Percentiles rank a stretch among this genome's conserved stretches.
These are phyloP conservation scores for Atlantisia rogersi DNA, from an alignment of 2,113 vertebrate genomes.

Conservation along the genomic window DNA sequence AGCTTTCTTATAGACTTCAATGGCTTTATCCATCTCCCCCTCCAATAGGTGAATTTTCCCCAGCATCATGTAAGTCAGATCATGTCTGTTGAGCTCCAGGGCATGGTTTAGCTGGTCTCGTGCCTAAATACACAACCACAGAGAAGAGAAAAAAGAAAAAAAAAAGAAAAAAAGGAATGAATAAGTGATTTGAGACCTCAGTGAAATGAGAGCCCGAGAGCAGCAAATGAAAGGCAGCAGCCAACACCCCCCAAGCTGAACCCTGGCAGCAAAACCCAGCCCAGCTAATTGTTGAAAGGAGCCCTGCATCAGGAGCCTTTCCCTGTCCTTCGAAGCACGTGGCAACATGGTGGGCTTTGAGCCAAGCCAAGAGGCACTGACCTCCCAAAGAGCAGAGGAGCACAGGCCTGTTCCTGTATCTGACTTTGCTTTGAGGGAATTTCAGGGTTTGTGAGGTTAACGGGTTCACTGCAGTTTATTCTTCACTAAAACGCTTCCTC, in stretches of 20 bases:
- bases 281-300: background rate
- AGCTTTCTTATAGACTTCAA: constrained; percentile 90
- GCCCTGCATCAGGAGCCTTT: background rate
- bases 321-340: too few relatives aligned
- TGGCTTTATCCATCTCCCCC: constrained; percentile 86
- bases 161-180: background rate
- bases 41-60: constrained; percentile 90
- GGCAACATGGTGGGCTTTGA: accelerated
- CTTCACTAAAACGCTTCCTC: background rate
- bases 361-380: background rate
- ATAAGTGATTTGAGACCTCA: background rate
- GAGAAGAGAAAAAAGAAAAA: background rate
- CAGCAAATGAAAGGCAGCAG: background rate
- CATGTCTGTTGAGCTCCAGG: constrained; percentile 89
- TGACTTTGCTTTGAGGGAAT: background rate
- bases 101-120: constrained; percentile 89
- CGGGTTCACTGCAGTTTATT: background rate
- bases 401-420: background rate
- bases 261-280: background rate
- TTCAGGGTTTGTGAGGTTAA: background rate
- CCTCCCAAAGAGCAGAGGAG: background rate
- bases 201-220: background rate
- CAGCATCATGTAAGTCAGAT: constrained; percentile 90
- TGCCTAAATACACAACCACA: constrained; percentile 82
- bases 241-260: background rate